These are phyloP conservation scores for Pterocles orientalis DNA, from an alignment of 2,113 vertebrate species.

Conservation along the genomic window DNA sequence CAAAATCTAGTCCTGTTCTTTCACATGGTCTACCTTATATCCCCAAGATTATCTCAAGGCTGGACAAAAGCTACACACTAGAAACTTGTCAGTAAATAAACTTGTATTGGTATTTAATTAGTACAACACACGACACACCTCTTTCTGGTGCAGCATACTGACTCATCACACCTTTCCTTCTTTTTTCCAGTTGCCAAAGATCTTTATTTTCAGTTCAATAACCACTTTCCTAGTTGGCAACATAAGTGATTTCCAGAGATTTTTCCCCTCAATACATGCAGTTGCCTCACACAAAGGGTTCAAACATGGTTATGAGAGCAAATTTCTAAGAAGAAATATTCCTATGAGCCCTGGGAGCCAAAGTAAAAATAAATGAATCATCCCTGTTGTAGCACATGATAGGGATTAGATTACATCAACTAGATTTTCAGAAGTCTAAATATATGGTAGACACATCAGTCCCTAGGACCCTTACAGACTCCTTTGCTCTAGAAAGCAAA, in stretches of 20 bases:
- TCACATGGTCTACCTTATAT: accelerated
- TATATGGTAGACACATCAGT: background rate
- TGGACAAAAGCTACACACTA: background rate
- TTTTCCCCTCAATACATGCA: background rate
- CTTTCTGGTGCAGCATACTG: background rate
- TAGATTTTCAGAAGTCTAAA: background rate
- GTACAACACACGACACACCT: background rate
- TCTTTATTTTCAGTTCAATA: background rate
- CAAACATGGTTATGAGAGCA: background rate
- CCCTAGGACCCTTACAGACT: background rate
- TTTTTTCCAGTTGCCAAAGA: background rate
- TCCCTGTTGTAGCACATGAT: background rate
- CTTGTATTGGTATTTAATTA: background rate
- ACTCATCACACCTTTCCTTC: background rate
- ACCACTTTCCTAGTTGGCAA: background rate
- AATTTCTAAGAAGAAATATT: background rate
- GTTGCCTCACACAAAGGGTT: background rate
- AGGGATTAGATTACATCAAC: background rate
- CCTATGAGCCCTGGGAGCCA: background rate
- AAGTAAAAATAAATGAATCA: background rate
- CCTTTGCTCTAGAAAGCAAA: background rate
- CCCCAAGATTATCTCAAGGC: background rate
- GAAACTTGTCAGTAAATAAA: background rate
- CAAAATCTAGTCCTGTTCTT: background rate
- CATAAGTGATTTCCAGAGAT: background rate